Base-by-base conservation (phyloP, 2,888 invertebrate species). In the Dasysyrphus tricinctus region DNA sequence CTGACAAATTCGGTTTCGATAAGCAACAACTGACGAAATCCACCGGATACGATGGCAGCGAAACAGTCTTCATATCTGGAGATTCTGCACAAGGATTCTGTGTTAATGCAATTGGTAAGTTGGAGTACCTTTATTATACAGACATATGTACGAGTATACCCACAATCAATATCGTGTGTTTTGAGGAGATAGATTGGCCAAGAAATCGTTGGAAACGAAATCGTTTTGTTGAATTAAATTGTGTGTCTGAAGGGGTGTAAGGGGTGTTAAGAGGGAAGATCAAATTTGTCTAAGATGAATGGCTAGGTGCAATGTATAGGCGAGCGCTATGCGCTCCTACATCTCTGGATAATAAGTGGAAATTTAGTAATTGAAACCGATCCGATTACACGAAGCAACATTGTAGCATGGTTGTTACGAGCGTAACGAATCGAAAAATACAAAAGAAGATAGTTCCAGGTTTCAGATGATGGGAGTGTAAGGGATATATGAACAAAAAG, bases 1-100 rank as follows among this genome's bases (percentile, higher is more conserved):
- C 97, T 44, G 98, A 98, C 93, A 97, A 97, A 92, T 98, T 97
- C 92, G 97, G 97, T 49, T 97, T 97, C 93, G 96, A 96, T 90
- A 95, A 95, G 90, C 94, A 94, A 89, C 91, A 92, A 81, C 94
- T 94, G 86, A 94, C 95, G 73, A 94, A 94, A 88, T 90, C 89
- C 44, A 89, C 88, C 32, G 89, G 89, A 77, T 90, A 91, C 83
- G 93, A 94, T 81, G 95, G 95, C 90, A 91, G 91, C 72, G 96
- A 96, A 92, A 95, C 96, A 61, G 94, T 96, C 69, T 96, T 95
- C 93, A 94, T 96, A 88, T 94, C 95, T 88, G 84, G 89, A 73
- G 95, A 94, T 91, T 94, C 94, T 88, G 92, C 94, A 89, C 92
- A 93, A 90, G 89, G 92, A 89, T 92, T 92, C 89, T 93, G 93